Evolutionary conservation across 2,113 vertebrate genomes (phyloP), one percentile per base, ranked within the genome.

Genomic region (Clinocottus analis): DNA sequence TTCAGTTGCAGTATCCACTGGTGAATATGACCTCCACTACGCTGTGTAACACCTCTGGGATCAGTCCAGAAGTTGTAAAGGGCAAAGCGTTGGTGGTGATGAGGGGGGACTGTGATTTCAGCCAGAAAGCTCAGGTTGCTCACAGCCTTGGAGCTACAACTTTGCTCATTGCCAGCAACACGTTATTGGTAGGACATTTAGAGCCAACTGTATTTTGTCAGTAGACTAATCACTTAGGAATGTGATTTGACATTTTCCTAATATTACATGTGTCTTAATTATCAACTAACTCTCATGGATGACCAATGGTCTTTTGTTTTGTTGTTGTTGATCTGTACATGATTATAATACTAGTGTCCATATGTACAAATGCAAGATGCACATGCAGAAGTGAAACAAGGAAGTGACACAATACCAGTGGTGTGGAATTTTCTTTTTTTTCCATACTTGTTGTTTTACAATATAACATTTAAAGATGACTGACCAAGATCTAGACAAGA

Each of bases 71-170:
- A 1, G 12, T 71, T 53, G 68, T 97, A 55, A 92, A 90, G 79
- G 94, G 93, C 66, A 96, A 93, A 83, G 96, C 96, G 0, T 72
- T 98, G 75, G 96, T 95, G 35, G 97, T 98, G 49, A 93, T 94
- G 93, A 91, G 92, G 33, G 97, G 96, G 5, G 87, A 92, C 21
- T 99, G 98, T 89, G 56, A 87, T 10, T 94, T 95, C 87, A 89
- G 94, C 80, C 95, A 96, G 83, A 99, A 99, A 87, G 97, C 96
- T 33, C 59, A 72, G 33, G 87, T 96, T 41, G 98, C 98, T 51
- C 95, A 98, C 77, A 63, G 0, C 1, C 90, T 87, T 0, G 94
- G 94, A 55, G 98, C 96, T 64, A 87, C 91, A 72, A 84, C 95
- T 10, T 87, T 99, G 69, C 82, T 99, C 83, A 90, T 99, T 79